Evolutionary conservation across 1,140 invertebrate species (phyloP), one percentile per base, ranked within the genome.

Genomic region (Diabrotica virgifera): DNA sequence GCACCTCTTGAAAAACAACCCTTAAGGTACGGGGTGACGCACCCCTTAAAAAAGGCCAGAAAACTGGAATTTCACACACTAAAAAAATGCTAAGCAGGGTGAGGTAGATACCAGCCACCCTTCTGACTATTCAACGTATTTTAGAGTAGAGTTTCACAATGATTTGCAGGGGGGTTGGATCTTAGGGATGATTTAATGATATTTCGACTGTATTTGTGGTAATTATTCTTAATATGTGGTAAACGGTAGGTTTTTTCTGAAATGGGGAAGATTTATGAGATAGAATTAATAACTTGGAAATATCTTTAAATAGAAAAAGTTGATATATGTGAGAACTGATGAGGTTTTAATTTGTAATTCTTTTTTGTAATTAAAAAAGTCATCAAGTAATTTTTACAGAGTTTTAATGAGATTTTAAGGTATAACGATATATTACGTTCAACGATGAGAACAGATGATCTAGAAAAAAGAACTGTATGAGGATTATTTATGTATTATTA

Each of bases 1-100:
- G 57, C 62, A 64, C 66, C 62, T 62, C 59, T 56, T 59, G 52
- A 58, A 50, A 37, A 62, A 40, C 64, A 66, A 66, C 69, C 64
- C 64, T 66, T 62, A 50, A 56, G 60, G 52, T 66, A 60, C 59
- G 66, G 69, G 66, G 67, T 65, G 60, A 60, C 46, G 46, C 54
- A 38, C 53, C 59, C 59, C 40, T 55, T 59, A 61, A 62, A 63
- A 65, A 67, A 57, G 24, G 55, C 69, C 60, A 67, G 68, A 66
- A 68, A 67, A 69, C 63, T 64, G 65, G 62, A 71, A 71, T 71
- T 71, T 71, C 70, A 71, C 70, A 71, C 70, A 71, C 38, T 71
- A 56, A 60, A 65, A 56, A 67, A 67, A 61, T 60, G 62, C 40
- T 64, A 64, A 58, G 38, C 51, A 64, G 50, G 59, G 40, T 64